These are phyloP conservation scores for Diplosoma virens DNA, from an alignment of 23 tunicate genomes.

Conservation along the genomic window DNA sequence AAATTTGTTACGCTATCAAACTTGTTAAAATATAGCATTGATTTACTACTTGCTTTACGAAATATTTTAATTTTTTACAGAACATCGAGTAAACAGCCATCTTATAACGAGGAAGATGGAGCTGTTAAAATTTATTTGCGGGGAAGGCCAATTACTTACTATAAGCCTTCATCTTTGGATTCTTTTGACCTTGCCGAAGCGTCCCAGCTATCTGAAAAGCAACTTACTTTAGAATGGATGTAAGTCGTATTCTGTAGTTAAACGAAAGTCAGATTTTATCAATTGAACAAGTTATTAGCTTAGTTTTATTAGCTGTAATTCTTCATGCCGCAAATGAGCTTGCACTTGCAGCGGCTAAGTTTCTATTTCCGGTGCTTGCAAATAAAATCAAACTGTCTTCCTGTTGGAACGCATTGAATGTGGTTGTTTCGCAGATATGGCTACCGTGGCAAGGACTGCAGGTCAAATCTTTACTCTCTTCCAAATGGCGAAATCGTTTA, in stretches of 20 bases:
- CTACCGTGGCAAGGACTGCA: constrained; percentile 92
- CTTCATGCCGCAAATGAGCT: not conserved
- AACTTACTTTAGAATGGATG: constrained; percentile 87
- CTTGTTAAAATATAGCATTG: too few relatives aligned
- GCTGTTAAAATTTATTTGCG: constrained; percentile 64
- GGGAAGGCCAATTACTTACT: constrained; percentile 82
- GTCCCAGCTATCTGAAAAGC: constrained; percentile 56
- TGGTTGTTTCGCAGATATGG: constrained; percentile 64
- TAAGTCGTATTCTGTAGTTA: constrained; percentile 19
- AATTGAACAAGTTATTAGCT: not conserved
- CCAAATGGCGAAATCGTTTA: constrained; percentile 89
- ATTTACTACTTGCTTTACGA: too few relatives aligned
- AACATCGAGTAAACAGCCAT: constrained; percentile 61
- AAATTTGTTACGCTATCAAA: too few relatives aligned
- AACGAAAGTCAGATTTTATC: not conserved
- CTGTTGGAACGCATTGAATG: not conserved
- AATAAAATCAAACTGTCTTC: too few relatives aligned
- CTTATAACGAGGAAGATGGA: constrained; percentile 80
- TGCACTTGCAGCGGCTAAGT: too few relatives aligned
- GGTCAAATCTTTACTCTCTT: constrained; percentile 60
- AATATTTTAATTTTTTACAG: too few relatives aligned
- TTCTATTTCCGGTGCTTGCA: too few relatives aligned
- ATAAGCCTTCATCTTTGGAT: constrained; percentile 58
- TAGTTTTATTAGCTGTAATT: not conserved
- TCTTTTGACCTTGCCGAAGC: constrained; percentile 43